Conservation (phyloP, 2,888 invertebrate species). For the Auanema sp. region DNA sequence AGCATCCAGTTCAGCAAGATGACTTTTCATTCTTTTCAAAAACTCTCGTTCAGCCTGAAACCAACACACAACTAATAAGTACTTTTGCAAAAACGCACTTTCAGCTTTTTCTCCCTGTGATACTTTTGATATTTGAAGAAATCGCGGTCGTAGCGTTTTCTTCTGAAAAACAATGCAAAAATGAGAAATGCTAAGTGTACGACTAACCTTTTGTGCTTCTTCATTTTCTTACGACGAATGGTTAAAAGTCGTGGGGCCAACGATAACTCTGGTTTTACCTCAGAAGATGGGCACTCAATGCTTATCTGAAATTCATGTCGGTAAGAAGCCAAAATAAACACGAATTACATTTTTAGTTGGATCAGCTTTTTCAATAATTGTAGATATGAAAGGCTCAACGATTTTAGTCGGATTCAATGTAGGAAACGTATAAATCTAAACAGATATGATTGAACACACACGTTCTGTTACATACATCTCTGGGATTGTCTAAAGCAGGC, state of each 20-base stretch:
- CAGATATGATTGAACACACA: no score
- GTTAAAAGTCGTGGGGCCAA: conserved; percentile 49
- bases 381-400: conserved; percentile 27
- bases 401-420: conserved; percentile 37
- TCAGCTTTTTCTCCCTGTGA: conserved; percentile 56
- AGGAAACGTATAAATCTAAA: conserved; percentile 48
- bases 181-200: not conserved
- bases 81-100: conserved; percentile 22
- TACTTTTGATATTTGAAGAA: conserved; percentile 60
- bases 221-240: conserved; percentile 61
- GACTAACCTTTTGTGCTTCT: conserved; percentile 55
- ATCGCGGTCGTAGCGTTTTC: conserved; percentile 53
- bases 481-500: no score
- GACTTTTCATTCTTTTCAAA: conserved; percentile 51
- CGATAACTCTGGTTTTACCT: conserved; percentile 27
- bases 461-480: no score
- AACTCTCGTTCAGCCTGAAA: conserved; percentile 55
- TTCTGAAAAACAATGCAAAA: conserved; percentile 15
- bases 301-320: conserved; percentile 11
- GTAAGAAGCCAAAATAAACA: not conserved
- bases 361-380: conserved; percentile 3
- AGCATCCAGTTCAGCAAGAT: conserved; percentile 50
- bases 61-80: not conserved
- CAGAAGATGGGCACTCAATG: conserved; percentile 21
- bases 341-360: not conserved